phyloP scores from a whole-genome alignment of 2,888 invertebrate genomes.

The Sepiola atlantica region DNA sequence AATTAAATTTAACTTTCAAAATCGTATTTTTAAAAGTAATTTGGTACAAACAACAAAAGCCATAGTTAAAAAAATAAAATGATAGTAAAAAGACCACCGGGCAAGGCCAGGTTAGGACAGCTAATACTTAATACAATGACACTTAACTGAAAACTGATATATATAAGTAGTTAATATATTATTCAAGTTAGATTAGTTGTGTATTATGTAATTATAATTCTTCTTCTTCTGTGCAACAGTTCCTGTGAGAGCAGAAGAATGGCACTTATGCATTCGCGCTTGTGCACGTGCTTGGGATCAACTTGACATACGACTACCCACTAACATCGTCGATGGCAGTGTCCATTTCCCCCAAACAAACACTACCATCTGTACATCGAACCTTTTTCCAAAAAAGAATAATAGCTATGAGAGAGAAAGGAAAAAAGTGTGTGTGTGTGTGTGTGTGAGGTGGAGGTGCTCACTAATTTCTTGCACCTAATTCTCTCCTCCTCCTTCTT shows the following conservation, averaged over 20 bases:
- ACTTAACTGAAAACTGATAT: not conserved
- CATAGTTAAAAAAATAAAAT: too few relatives aligned
- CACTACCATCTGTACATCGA: not conserved
- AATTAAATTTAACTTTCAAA: too few relatives aligned
- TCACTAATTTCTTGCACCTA: not conserved
- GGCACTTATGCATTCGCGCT: not conserved
- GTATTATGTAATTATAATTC: not conserved
- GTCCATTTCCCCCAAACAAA: not conserved
- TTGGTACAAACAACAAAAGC: too few relatives aligned
- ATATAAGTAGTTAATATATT: not conserved
- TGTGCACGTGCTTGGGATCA: not conserved
- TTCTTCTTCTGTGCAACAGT: not conserved
- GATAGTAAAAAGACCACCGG: too few relatives aligned
- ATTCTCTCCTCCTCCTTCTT: not conserved
- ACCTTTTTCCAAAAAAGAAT: not conserved
- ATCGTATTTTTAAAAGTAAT: too few relatives aligned
- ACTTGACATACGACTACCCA: conserved; percentile 32
- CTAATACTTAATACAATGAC: not conserved
- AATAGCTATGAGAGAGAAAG: not conserved
- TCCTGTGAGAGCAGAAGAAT: not conserved
- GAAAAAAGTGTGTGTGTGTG: not conserved
- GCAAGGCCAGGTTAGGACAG: too few relatives aligned
- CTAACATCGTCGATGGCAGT: not conserved
- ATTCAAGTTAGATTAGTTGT: not conserved
- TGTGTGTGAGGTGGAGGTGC: too few relatives aligned